Evolutionary conservation across 2,888 invertebrate species (phyloP).

Genomic region (Prosopocoilus inquinatus): DNA sequence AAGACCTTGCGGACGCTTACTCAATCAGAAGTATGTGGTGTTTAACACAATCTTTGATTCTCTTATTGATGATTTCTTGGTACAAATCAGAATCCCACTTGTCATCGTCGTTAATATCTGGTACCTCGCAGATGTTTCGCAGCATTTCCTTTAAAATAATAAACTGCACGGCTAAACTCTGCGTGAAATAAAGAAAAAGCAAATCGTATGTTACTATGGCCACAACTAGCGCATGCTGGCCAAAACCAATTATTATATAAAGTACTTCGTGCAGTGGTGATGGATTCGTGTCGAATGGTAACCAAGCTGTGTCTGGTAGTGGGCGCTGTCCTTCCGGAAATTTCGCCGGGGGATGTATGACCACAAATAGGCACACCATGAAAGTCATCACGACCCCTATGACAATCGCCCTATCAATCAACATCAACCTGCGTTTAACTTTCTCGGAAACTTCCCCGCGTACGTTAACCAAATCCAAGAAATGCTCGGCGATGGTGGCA

Average conservation of each 20-base stretch:
- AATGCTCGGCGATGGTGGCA: slow-evolving; percentile 6
- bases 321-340: slow-evolving; percentile 16
- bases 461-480: slow-evolving; percentile 15
- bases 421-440: not conserved
- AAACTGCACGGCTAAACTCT: slow-evolving; percentile 18
- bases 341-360: slow-evolving; percentile 15
- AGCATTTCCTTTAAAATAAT: slow-evolving; percentile 9
- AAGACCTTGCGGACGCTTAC: not conserved
- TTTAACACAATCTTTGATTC: slow-evolving; percentile 12
- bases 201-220: slow-evolving; percentile 12
- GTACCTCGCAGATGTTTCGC: slow-evolving; percentile 8
- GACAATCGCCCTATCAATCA: slow-evolving; percentile 3
- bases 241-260: slow-evolving; percentile 5
- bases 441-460: not conserved
- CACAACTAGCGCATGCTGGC: slow-evolving; percentile 10
- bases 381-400: slow-evolving; percentile 1
- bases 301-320: slow-evolving; percentile 16
- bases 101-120: not conserved
- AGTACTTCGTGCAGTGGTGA: slow-evolving; percentile 15
- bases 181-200: slow-evolving; percentile 18
- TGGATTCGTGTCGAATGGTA: slow-evolving; percentile 16
- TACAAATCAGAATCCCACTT: slow-evolving; percentile 8
- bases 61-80: slow-evolving; percentile 10
- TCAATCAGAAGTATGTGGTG: slow-evolving; percentile 17
- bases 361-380: not conserved